Evolutionary conservation across 2,113 vertebrate genomes (phyloP), one percentile per base, ranked within the genome.

Genomic region (Varanus komodoensis): DNA sequence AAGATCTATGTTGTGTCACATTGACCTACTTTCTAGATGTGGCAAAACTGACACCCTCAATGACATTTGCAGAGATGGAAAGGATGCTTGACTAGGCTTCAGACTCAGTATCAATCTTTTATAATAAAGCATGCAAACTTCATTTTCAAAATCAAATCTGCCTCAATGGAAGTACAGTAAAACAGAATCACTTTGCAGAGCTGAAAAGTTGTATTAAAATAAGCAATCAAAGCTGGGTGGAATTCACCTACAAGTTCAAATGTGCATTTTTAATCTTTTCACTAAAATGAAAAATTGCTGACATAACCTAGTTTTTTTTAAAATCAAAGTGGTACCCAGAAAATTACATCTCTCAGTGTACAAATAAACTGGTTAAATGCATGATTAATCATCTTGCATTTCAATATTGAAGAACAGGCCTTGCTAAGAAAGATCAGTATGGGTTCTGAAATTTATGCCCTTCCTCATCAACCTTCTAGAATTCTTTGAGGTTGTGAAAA

Each of bases 21-120:
- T 17, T 84, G 81, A 84, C 83, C 89, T 78, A 71, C 57, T 89
- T 89, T 89, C 48, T 34, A 84, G 32, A 32, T 21, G 73, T 68
- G 69, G 21, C 32, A 23, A 52, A 84, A 32, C 71, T 78, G 73
- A 11, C 64, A 67, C 32, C 5, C 8, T 38, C 61, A 78, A 50
- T 69, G 74, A 69, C 48, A 85, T 52, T 67, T 29, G 44, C 82
- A 78, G 64, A 84, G 52, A 75, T 25, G 23, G 61, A 64, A 64
- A 11, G 27, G 82, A 85, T 54, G 89, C 61, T 32, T 85, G 89
- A 69, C 57, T 61, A 74, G 64, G 74, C 74, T 78, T 89, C 74
- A 79, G 44, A 29, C n/a, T 89, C 14, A 50, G 29, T 75, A 83
- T 82, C 52, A 74, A 83, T 34, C 32, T 89, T 78, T 69, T 54